A percentile compares a stretch with the other conserved stretches of the same genome.
Conservation (phyloP, 1,140 invertebrate species). For the Probaryconus sp. region DNA sequence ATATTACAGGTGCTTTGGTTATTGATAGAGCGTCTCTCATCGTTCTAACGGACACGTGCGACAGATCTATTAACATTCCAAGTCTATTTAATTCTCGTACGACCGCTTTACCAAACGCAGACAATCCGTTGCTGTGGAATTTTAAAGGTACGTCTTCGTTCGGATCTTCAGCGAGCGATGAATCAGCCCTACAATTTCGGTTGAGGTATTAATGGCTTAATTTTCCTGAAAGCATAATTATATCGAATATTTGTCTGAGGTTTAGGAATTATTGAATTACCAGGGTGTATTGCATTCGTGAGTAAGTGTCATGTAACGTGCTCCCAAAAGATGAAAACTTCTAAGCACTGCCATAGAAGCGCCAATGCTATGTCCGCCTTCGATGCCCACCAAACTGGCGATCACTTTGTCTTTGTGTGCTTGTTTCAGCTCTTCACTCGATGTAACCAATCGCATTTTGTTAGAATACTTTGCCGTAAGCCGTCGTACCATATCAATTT, state of each 20-base stretch:
- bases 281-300: constrained; percentile 93
- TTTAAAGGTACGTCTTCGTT: constrained; percentile 76
- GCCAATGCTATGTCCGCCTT: constrained; percentile 91
- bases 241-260: too few species aligned
- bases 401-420: constrained; percentile 87
- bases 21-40: constrained; percentile 90
- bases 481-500: constrained; percentile 89
- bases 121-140: constrained; percentile 83
- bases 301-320: constrained; percentile 90
- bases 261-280: constrained; percentile 75
- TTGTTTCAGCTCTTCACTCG: constrained; percentile 83
- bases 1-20: constrained; percentile 93
- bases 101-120: constrained; percentile 85
- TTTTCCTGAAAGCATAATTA: neutral
- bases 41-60: constrained; percentile 91
- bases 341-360: constrained; percentile 88
- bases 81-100: constrained; percentile 91
- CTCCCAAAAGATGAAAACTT: constrained; percentile 90
- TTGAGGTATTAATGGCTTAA: too few species aligned
- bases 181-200: constrained; percentile 79
- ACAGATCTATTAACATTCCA: constrained; percentile 96
- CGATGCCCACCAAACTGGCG: constrained; percentile 90
- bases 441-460: constrained; percentile 67
- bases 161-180: constrained; percentile 77
- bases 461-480: constrained; percentile 78